Conservation (phyloP, 2,888 invertebrate species). For the Drosophila parthenogenetica region DNA sequence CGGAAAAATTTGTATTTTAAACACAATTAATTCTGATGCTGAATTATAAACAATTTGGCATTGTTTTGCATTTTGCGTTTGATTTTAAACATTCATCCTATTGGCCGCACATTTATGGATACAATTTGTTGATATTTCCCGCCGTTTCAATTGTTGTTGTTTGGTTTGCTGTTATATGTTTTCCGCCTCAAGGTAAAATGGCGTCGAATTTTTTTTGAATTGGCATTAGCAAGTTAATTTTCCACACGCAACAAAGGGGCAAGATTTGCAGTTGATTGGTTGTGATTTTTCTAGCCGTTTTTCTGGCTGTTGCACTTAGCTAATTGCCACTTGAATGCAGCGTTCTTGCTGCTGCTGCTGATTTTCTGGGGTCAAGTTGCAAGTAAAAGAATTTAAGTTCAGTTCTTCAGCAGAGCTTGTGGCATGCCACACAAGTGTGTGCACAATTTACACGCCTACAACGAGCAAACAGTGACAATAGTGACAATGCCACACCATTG, state of each 20-base stretch:
- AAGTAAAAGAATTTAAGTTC: conserved; percentile 3
- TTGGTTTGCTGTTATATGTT: conserved; percentile 18
- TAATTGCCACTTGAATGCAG: conserved; percentile 64
- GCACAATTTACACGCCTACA: conserved; percentile 40
- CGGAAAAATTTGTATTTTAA: conserved; percentile 65
- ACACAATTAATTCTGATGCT: conserved; percentile 66
- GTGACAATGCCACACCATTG: conserved; percentile 57
- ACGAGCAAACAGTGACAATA: conserved; percentile 17
- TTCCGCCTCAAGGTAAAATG: conserved; percentile 60
- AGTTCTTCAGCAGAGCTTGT: background rate
- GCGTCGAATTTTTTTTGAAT: conserved; percentile 36
- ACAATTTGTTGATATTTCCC: conserved; percentile 47
- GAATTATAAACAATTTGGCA: conserved; percentile 66
- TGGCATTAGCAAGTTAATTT: conserved; percentile 53
- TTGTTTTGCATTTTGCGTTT: conserved; percentile 34
- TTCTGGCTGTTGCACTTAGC: conserved; percentile 38
- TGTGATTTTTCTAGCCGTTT: conserved; percentile 6
- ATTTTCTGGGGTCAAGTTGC: conserved; percentile 38
- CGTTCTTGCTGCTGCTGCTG: conserved; percentile 31
- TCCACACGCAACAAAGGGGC: conserved; percentile 3
- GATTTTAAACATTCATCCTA: conserved; percentile 39
- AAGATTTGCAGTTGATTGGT: conserved; percentile 29
- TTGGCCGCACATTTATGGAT: conserved; percentile 31
- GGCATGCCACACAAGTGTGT: conserved; percentile 15
- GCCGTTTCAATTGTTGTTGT: conserved; percentile 8